These are phyloP conservation scores for Alectoris magna DNA, from an alignment of 2,797 vertebrate genomes.

Conservation along the genomic window DNA sequence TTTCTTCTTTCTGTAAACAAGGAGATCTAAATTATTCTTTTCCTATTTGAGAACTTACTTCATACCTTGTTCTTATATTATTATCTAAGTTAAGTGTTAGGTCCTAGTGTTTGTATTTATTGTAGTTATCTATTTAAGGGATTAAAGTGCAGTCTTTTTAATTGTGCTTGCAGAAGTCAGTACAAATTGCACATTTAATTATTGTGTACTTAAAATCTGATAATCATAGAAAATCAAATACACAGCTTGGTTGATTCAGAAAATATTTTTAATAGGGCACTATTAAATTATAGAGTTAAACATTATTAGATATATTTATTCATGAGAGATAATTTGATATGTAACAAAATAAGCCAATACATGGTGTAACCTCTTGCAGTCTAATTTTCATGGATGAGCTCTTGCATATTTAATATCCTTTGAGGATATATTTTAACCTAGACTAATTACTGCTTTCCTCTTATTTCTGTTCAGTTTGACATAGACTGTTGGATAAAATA, in stretches of 20 bases:
- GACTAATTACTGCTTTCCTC: conserved; percentile 82
- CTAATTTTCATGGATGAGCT: conserved; percentile 84
- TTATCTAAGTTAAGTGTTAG: background rate
- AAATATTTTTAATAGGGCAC: conserved; percentile 78
- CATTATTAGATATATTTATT: conserved; percentile 84
- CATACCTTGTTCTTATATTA: background rate
- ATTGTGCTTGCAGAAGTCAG: conserved; percentile 57
- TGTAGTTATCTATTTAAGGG: background rate
- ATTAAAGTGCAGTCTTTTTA: conserved; percentile 53
- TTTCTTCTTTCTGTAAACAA: background rate
- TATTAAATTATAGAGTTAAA: conserved; percentile 81
- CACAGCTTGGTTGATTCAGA: conserved; percentile 72
- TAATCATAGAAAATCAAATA: conserved; percentile 75
- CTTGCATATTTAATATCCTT: conserved; percentile 84
- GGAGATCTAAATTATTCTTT: background rate
- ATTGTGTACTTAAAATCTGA: conserved; percentile 66
- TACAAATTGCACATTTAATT: conserved; percentile 76
- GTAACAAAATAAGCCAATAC: conserved; percentile 83
- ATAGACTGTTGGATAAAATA: conserved; percentile 78
- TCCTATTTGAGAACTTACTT: background rate
- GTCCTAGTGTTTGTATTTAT: background rate
- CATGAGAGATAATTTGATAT: conserved; percentile 83
- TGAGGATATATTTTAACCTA: conserved; percentile 83
- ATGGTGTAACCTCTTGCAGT: conserved; percentile 79
- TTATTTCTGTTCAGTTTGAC: conserved; percentile 79